Base-by-base conservation (phyloP, 2,113 vertebrate genomes). In the Pygoscelis adeliae region DNA sequence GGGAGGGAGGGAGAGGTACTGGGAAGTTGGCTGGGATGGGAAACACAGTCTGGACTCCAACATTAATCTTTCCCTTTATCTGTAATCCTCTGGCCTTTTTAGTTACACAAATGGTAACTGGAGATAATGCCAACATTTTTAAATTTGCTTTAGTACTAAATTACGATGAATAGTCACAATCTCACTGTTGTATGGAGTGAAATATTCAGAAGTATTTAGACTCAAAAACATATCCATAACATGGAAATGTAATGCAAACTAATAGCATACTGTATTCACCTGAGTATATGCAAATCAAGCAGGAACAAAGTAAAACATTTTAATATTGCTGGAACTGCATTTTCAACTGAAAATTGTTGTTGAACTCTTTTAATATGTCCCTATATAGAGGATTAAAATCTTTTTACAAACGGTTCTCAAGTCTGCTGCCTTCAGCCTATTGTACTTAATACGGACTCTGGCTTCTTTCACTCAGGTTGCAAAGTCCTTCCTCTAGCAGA, bases 401-500 rank as follows among this genome's bases (percentile, higher is more conserved):
- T 67, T 84, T 93, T 78, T 71, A 87, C 23, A 61, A 63, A 59
- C 3, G 3, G 15, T 79, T 84, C 80, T 74, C 70, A 76, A 76
- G 56, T 67, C 89, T 79, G 10, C 42, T 94, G 61, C 73, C 26
- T 89, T 94, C 56, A 87, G 76, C 14, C 19, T 82, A 49, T 91
- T 89, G 44, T 83, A 61, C 47, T 79, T 82, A 87, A 84, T 72
- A 82, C 22, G 61, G 73, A 53, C 70, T 56, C 36, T 93, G 70
- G 81, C 70, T 94, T 91, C 65, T 74, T 89, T 96, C 56, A 44
- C 30, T 85, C 70, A 56, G 73, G 38, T 56, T 93, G 61, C 38
- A 86, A 95, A 95, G 47, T 87, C 27, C 56, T 93, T 95, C 78
- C 52, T 87, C 73, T 42, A 90, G 78, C 65, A 76, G 91, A 89